Evolutionary conservation across 2,797 vertebrate genomes (phyloP).

Genomic region (Pangasius macronema): DNA sequence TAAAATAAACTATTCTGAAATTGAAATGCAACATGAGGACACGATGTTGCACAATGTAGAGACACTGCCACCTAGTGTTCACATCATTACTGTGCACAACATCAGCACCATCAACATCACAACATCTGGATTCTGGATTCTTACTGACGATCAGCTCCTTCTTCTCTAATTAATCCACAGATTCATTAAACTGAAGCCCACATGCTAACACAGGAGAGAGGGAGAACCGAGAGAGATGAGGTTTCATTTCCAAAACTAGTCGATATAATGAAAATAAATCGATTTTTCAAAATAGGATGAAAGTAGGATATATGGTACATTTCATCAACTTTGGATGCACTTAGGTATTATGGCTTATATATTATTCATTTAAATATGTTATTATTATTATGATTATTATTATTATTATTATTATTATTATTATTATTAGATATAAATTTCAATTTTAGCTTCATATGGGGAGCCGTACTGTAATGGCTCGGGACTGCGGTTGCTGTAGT

Average conservation of each 20-base stretch:
- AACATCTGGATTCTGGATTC: background rate
- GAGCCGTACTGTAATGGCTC: too few species aligned
- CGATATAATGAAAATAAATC: too few species aligned
- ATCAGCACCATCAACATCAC: background rate
- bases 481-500: too few species aligned
- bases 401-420: background rate
- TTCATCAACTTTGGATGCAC: too few species aligned
- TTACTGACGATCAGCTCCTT: background rate
- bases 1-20: background rate
- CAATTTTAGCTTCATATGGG: background rate
- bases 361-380: background rate
- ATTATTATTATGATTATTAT: background rate
- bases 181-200: too few species aligned
- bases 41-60: background rate
- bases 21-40: background rate
- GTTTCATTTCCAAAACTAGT: background rate
- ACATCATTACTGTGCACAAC: background rate
- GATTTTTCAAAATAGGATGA: too few species aligned
- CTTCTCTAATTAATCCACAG: too few species aligned
- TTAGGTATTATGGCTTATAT: too few species aligned
- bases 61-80: slow-evolving; percentile 28
- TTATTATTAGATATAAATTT: too few species aligned
- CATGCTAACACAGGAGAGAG: too few species aligned
- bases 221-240: background rate
- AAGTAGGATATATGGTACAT: too few species aligned